Conservation (phyloP, 2,797 vertebrate species). For the Varecia variegata region DNA sequence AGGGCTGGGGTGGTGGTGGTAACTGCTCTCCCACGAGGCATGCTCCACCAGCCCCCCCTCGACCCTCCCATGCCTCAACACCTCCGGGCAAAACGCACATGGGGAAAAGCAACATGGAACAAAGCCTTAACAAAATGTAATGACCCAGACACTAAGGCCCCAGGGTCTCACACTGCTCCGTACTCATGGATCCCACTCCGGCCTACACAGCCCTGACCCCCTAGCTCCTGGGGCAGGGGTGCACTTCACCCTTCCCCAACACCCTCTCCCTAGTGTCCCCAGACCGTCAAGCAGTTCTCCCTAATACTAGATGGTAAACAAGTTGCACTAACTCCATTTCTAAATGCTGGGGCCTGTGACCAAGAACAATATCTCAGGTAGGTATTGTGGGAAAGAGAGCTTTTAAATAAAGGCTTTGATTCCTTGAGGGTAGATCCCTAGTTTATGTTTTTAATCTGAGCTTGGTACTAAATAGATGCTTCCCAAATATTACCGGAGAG, state of each 20-base stretch:
- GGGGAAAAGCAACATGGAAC: not conserved
- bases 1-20: not conserved
- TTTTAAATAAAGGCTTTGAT: not conserved
- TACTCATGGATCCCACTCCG: not conserved
- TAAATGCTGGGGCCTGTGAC: not conserved
- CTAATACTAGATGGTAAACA: not conserved
- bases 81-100: accelerated
- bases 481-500: not conserved
- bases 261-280: too few species aligned
- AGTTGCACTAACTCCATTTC: not conserved
- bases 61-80: accelerated
- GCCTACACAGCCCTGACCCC: too few species aligned
- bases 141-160: not conserved
- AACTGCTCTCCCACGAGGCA: too few species aligned
- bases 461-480: not conserved
- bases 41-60: not conserved
- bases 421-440: not conserved
- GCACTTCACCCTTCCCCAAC: not conserved
- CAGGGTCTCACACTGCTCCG: not conserved
- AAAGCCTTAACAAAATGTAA: not conserved
- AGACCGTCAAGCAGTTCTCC: not conserved
- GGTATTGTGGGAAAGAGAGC: not conserved
- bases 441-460: not conserved
- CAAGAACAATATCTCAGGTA: not conserved
- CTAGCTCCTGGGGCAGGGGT: accelerated